These are phyloP conservation scores for Coptodon rendalli DNA, from an alignment of 2,113 vertebrate genomes.

Conservation along the genomic window DNA sequence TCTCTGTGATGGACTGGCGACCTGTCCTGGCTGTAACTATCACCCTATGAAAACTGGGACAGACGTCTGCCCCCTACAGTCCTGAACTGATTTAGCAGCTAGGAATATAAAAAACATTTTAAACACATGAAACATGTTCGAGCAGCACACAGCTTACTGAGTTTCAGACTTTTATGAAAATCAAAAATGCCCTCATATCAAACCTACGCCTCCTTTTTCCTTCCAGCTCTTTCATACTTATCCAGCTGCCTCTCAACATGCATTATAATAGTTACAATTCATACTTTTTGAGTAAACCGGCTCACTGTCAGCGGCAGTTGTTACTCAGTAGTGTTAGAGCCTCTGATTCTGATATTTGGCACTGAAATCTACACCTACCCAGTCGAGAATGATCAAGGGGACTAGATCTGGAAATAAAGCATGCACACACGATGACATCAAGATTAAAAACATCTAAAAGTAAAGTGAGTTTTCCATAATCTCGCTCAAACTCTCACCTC, in stretches of 20 bases:
- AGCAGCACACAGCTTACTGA: background rate
- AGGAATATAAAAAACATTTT: background rate
- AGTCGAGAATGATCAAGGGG: background rate
- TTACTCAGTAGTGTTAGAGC: background rate
- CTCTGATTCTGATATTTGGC: background rate
- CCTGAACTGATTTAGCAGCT: background rate
- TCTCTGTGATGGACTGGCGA: background rate
- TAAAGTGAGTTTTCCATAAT: background rate
- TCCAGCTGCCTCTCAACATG: background rate
- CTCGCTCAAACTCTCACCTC: conserved; percentile 73
- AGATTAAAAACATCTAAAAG: background rate
- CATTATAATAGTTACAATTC: background rate
- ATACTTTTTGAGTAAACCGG: background rate
- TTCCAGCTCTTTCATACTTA: background rate
- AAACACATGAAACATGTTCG: background rate
- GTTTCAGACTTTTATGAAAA: background rate
- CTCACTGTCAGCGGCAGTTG: background rate
- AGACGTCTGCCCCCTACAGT: background rate
- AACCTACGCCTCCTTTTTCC: background rate
- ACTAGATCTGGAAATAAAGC: background rate
- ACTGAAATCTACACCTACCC: background rate
- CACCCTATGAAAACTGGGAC: background rate
- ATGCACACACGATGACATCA: background rate
- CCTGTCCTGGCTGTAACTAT: background rate
- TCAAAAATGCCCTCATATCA: background rate